Base-by-base conservation (phyloP, 2,797 vertebrate species). In the Oreochromis grahami region DNA sequence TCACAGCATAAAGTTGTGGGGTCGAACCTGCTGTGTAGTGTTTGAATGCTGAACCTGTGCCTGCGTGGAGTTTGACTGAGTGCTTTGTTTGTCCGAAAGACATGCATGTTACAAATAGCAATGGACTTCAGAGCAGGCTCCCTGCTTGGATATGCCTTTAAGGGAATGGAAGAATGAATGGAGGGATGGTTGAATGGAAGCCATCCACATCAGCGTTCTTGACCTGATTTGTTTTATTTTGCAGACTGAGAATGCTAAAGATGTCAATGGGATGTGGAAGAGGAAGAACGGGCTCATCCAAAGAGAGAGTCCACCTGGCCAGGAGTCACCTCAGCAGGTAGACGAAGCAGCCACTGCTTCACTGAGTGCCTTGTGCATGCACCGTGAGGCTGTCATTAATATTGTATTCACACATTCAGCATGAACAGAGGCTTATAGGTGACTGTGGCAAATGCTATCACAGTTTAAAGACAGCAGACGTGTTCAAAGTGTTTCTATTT, bases 271-370 rank as follows among this genome's bases (percentile, higher is more conserved):
- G 41, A 24, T 89, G 6, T 92, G 91, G 92, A 96, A 87, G 91
- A 96, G 93, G 89, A 96, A 86, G 85, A 97, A 96, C 77, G 95
- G 95, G 63, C 87, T 96, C 68, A 94, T 95, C 88, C 93, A 92
- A 45, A 93, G 95, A 92, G 96, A 95, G 86, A 93, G 94, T 72
- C 96, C 96, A 8, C 94, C 96, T 83, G 96, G 96, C 79, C 92
- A 95, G 65, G 97, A 97, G 92, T 95, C 96, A 56, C 92, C 95
- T 90, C 92, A 91, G 85, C 94, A 95, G 91, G 95, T 96, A 93
- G 83, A 87, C 78, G 60, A 74, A 38, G 7, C 38, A 36, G 72
- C 74, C 32, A 36, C 84, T 14, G 36, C 76, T 52, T 50, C 74
- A 52, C 52, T 36, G 82, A n/a, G 68, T 76, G 87, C 32, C 52